Percentiles rank a stretch among this genome's conserved stretches.
Conservation (phyloP, 2,113 vertebrate species). For the Microcebus ravelobensis region DNA sequence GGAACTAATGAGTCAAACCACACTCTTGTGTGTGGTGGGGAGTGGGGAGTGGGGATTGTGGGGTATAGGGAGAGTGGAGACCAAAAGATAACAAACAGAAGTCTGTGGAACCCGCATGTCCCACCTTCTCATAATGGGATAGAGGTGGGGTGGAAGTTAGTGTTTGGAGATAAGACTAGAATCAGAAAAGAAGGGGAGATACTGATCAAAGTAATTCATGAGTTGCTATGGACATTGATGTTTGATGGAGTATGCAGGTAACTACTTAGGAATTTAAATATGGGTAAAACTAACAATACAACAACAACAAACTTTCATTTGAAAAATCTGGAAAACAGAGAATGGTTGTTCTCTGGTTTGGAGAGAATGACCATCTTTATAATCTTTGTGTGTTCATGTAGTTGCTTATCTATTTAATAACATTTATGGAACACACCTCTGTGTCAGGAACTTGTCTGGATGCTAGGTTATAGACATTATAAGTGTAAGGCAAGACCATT, state of each 20-base stretch:
- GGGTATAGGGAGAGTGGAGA: background rate
- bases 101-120: background rate
- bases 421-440: background rate
- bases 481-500: background rate
- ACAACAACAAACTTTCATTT: background rate
- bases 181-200: background rate
- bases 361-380: background rate
- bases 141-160: background rate
- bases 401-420: background rate
- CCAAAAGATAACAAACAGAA: background rate
- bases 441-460: background rate
- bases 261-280: background rate
- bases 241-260: background rate
- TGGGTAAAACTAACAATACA: background rate
- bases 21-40: background rate
- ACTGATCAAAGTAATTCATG: background rate
- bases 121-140: background rate
- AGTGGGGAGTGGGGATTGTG: background rate
- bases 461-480: background rate
- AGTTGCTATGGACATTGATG: background rate
- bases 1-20: background rate
- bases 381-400: background rate
- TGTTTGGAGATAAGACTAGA: background rate
- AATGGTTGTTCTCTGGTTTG: background rate
- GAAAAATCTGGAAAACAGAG: background rate